phyloP scores from a whole-genome alignment of 2,888 invertebrate species.

The Erebia palarica region DNA sequence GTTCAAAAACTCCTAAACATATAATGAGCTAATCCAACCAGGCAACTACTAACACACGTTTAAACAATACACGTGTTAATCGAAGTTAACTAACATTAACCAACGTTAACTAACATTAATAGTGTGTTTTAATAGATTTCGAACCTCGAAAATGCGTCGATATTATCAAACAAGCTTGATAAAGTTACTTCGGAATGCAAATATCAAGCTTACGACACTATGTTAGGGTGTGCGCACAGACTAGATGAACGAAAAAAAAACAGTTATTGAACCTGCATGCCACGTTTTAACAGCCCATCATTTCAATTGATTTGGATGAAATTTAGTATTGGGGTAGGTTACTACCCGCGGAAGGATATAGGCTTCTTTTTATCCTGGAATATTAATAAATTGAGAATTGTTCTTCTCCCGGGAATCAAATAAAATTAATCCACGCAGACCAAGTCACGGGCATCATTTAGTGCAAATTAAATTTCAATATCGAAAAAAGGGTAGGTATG shows the following conservation, averaged over 20 bases:
- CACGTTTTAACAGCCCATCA: too few relatives aligned
- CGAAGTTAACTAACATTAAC: slow-evolving; percentile 25
- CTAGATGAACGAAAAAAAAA: not conserved
- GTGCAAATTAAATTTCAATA: too few relatives aligned
- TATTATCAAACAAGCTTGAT: slow-evolving; percentile 30
- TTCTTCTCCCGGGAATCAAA: too few relatives aligned
- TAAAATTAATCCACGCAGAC: too few relatives aligned
- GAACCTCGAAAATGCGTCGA: slow-evolving; percentile 25
- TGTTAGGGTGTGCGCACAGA: not conserved
- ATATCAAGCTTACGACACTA: slow-evolving; percentile 34
- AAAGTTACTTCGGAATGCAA: slow-evolving; percentile 35
- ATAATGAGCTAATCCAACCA: slow-evolving; percentile 36
- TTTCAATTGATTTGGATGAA: too few relatives aligned
- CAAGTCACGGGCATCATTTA: too few relatives aligned
- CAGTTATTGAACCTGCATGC: too few relatives aligned
- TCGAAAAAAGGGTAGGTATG: too few relatives aligned
- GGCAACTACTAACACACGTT: slow-evolving; percentile 24
- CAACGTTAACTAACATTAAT: slow-evolving; percentile 21
- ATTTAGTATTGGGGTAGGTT: too few relatives aligned
- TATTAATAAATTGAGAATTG: too few relatives aligned
- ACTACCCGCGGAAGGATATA: too few relatives aligned
- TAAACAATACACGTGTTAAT: slow-evolving; percentile 35
- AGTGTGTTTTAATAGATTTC: slow-evolving; percentile 31
- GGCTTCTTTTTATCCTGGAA: too few relatives aligned
- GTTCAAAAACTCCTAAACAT: slow-evolving; percentile 22